phyloP scores from a whole-genome alignment of 2,113 vertebrate genomes.

The Marmota flaviventris region DNA sequence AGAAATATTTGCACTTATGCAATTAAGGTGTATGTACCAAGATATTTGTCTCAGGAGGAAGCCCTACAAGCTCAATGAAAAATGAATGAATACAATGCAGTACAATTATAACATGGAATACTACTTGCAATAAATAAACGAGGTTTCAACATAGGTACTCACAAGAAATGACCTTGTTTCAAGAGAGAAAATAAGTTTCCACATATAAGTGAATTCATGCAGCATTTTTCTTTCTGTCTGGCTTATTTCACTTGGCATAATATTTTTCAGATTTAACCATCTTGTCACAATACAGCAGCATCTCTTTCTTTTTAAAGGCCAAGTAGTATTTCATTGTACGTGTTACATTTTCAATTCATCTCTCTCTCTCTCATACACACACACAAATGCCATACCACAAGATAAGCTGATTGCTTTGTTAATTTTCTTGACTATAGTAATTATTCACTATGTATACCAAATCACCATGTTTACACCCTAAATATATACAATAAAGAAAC shows the following conservation, averaged over 20 bases:
- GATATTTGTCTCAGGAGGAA: not conserved
- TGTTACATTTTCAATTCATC: not conserved
- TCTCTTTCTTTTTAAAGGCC: not conserved
- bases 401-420: not conserved
- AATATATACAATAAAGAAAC: not conserved
- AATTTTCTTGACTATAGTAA: not conserved
- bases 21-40: not conserved
- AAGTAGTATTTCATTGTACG: not conserved
- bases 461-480: not conserved
- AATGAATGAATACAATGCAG: not conserved
- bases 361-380: too few species aligned
- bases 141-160: not conserved
- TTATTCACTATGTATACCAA: not conserved
- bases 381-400: not conserved
- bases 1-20: not conserved
- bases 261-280: not conserved
- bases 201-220: not conserved
- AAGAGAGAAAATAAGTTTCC: not conserved
- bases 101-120: not conserved
- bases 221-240: not conserved
- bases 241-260: not conserved
- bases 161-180: not conserved
- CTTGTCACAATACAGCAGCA: not conserved
- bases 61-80: not conserved
- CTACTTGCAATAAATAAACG: not conserved